Evolutionary conservation across 2,797 vertebrate genomes (phyloP), one percentile per base, ranked within the genome.

Genomic region (Hipposideros larvatus): DNA sequence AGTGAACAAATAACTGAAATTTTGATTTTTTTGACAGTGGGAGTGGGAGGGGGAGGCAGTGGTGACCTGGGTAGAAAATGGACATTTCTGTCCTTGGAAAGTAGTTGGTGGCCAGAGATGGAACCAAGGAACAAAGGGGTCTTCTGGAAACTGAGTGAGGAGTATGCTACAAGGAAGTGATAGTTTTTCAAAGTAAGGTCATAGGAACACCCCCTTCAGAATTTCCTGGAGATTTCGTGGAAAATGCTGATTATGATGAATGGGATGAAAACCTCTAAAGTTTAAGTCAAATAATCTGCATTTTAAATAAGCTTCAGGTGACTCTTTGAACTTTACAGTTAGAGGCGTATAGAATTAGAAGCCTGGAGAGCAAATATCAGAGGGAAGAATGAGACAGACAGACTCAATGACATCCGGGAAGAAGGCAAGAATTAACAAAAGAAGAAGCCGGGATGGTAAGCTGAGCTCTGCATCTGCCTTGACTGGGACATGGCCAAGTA

Each of bases 401-500:
- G 53, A 66, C 24, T 14, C 28, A 41, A 4, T 11, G 57, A n/a
- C 1, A 4, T 21, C 59, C 48, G 3, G 1, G 21, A 26, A 26
- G 24, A 79, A 31, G 48, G 11, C 8, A 34, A 16, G 11, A 28
- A 71, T 18, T 2, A 18, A n/a, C 14, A 43, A n/a, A 24, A 46
- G n/a, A 71, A 77, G 57, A 51, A 57, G 4, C 2, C 4, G 8
- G 26, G 10, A 61, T 0, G 0, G 55, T 8, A 46, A 21, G 34
- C 0, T 46, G 31, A 31, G n/a, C 26, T 77, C 18, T 1, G 9
- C 4, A 11, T 24, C 4, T 55, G 15, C 8, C 28, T 37, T 65
- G 19, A 5, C 0, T 7, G 5, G 43, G 18, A 31, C 43, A 28
- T 0, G 8, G 22, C 6, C 6, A 1, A 6, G 18, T 1, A 11